Percentiles rank a stretch among this genome's conserved stretches.
phyloP scores from a whole-genome alignment of 1,140 invertebrate genomes.

The Subanguina moxae region DNA sequence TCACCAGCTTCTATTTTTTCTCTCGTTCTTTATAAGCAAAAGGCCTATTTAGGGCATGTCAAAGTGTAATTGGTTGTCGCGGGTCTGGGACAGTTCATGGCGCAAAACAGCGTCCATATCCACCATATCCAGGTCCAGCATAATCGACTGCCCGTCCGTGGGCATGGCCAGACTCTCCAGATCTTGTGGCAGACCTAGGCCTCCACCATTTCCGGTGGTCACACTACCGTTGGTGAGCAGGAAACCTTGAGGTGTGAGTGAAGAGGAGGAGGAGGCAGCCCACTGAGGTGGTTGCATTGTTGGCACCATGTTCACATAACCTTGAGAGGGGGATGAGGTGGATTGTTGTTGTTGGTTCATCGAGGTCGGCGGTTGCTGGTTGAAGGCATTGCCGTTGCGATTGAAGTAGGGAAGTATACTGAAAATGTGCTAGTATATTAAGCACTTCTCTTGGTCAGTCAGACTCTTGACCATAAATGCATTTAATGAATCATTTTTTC shows the following conservation, averaged over 20 bases:
- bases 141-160: slow-evolving; percentile 1
- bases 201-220: not conserved
- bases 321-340: not conserved
- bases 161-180: slow-evolving; percentile 32
- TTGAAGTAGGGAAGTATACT: not conserved
- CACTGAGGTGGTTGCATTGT: not conserved
- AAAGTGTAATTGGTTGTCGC: slow-evolving; percentile 6
- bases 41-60: slow-evolving; percentile 14
- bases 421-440: too few species aligned
- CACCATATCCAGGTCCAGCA: slow-evolving; percentile 17
- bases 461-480: too few species aligned
- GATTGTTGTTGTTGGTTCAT: slow-evolving; percentile 11
- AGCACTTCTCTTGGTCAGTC: not conserved
- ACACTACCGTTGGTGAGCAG: not conserved
- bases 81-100: slow-evolving; percentile 21
- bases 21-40: too few species aligned
- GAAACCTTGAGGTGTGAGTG: not conserved
- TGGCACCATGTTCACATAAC: slow-evolving; percentile 1
- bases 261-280: not conserved
- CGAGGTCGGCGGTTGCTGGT: not conserved
- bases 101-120: slow-evolving; percentile 24
- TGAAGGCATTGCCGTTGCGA: slow-evolving; percentile 2
- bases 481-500: too few species aligned
- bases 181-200: slow-evolving; percentile 14
- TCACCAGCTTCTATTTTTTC: too few species aligned